Evolutionary conservation across 2,113 vertebrate genomes (phyloP), one percentile per base, ranked within the genome.

Genomic region (Polypterus senegalus): DNA sequence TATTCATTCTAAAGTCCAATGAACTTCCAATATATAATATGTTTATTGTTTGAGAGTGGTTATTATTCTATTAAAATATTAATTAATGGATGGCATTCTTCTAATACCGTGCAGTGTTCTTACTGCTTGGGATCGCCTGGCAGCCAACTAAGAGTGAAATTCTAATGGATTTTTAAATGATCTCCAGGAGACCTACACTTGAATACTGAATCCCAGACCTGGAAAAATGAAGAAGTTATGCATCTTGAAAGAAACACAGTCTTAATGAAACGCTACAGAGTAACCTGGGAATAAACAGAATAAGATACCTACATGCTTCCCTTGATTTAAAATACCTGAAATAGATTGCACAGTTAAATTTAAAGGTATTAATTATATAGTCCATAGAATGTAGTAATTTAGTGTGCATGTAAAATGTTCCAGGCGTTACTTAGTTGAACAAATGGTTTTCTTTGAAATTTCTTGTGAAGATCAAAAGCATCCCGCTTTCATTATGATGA

Each of bases 241-340:
- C 57, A 61, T 66, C 63, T 61, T 70, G 59, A 63, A 69, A 70
- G 63, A 66, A 61, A 60, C 61, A 54, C 53, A 57, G 58, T 7
- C 56, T 60, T 61, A 51, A 43, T 48, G 67, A 45, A 63, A 61
- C 52, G 52, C 61, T 49, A 64, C 60, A 45, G 57, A 27, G 27
- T 27, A 27, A 27, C 27, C 27, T 27, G 27, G 27, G 27, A 27
- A 27, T 27, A 27, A 27, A 27, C 27, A 27, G 27, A 27, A 27
- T 27, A 27, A 27, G 27, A 27, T 62, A 66, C 58, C 61, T 71
- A 66, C 55, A 48, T 62, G 49, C 63, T 65, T 47, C 43, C 46
- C n/a, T 56, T 71, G 67, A 73, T 71, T 74, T 72, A 72, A 68
- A 63, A 68, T 61, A 56, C 44, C 64, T 66, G 67, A 68, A 65